A percentile compares a stretch with the other conserved stretches of the same genome.
These are phyloP conservation scores for Tortrix viridana DNA, from an alignment of 2,888 invertebrate species.

Conservation along the genomic window DNA sequence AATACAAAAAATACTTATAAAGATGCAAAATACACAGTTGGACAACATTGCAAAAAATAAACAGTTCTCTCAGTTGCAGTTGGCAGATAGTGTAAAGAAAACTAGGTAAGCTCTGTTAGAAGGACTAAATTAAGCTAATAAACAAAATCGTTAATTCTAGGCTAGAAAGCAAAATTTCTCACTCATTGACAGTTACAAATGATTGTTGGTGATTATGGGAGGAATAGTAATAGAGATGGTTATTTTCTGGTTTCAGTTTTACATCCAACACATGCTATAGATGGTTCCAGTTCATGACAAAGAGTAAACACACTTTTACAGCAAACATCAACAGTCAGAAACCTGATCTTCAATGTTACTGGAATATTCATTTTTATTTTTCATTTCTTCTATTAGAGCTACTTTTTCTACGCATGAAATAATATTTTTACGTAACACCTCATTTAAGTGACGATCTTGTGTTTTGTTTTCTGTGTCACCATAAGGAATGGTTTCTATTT, in stretches of 20 bases:
- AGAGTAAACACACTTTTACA: conserved; percentile 61
- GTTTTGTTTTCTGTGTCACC: conserved; percentile 50
- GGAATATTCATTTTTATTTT: conserved; percentile 62
- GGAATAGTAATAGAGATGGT: conserved; percentile 48
- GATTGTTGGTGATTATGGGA: conserved; percentile 37
- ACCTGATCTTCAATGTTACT: conserved; percentile 65
- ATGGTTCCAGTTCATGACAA: conserved; percentile 52
- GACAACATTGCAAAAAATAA: conserved; percentile 25
- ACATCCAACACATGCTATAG: conserved; percentile 62
- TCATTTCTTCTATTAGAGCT: conserved; percentile 74
- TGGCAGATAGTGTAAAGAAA: conserved; percentile 21
- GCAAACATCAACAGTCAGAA: conserved; percentile 69
- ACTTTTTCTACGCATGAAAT: conserved; percentile 77
- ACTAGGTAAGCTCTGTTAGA: conserved; percentile 38
- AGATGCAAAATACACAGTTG: conserved; percentile 34
- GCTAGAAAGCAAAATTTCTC: conserved; percentile 34
- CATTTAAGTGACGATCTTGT: conserved; percentile 67
- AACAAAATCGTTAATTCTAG: conserved; percentile 35
- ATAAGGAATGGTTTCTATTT: conserved; percentile 52
- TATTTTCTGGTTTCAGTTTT: conserved; percentile 40
- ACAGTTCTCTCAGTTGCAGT: conserved; percentile 19
- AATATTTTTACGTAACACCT: conserved; percentile 71
- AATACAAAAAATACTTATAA: conserved; percentile 33
- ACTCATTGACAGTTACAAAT: conserved; percentile 38
- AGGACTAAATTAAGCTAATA: conserved; percentile 36